Evolutionary conservation across 2,888 invertebrate genomes (phyloP), one percentile per base, ranked within the genome.

Genomic region (Oscheius sp.): DNA sequence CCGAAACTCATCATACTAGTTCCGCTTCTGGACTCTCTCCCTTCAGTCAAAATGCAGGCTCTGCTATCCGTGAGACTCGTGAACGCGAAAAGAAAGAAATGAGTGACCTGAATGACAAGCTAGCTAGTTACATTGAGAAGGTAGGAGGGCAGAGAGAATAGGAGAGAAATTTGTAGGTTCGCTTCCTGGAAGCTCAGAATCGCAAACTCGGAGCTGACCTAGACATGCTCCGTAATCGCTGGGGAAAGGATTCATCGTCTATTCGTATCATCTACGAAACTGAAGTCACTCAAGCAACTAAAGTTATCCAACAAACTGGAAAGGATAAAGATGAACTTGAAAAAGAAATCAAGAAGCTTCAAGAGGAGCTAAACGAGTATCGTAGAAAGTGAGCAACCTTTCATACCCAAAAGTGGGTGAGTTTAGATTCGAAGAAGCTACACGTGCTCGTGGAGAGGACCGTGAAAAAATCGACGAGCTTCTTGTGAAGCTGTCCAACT

Each of bases 71-170:
- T 66, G 85, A 84, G 57, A 80, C 80, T 62, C 82, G 89, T 44
- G 88, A 88, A 71, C 85, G 83, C 70, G 89, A 89, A 82, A 89
- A 89, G 87, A 88, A 88, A 77, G 88, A 89, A 77, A 86, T 89
- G 86, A 87, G 86, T 79, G 88, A 89, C 72, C 80, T 89, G 72
- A 89, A 89, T 81, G 89, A 89, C 79, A 83, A 89, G 61, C 87
- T 89, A 66, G 89, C 88, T 70, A 86, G 82, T 82, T 89, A 89
- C 84, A 89, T 89, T 72, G 89, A 89, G 85, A 88, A 88, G 82
- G 82, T 83, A 14, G n/a, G 36, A n/a, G n/a, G n/a, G n/a, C n/a
- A n/a, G n/a, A n/a, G n/a, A n/a, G n/a, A n/a, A n/a, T n/a, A n/a
- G n/a, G n/a, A n/a, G n/a, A n/a, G n/a, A n/a, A n/a, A 28, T 14